A percentile compares a stretch with the other conserved stretches of the same genome.
Conservation (phyloP, 1,140 invertebrate species). For the Musca vetustissima region DNA sequence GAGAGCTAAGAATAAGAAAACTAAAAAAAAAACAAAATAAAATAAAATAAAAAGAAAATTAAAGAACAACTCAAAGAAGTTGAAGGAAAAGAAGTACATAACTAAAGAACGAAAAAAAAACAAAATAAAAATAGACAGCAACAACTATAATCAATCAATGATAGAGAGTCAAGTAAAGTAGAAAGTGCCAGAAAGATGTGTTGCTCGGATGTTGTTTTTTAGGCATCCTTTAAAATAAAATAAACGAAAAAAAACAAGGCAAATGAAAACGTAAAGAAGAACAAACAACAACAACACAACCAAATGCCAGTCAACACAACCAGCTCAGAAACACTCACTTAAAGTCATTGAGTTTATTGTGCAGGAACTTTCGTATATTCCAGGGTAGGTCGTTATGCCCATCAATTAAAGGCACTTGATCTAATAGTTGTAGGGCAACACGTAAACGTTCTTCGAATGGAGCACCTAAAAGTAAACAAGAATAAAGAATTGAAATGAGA, state of each 20-base stretch:
- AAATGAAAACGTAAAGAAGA: too few species aligned
- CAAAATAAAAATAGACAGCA: not conserved
- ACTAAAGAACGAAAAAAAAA: too few species aligned
- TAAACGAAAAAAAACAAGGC: too few species aligned
- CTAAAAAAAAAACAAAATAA: too few species aligned
- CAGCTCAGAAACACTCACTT: slow-evolving; percentile 59
- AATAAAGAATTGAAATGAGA: not conserved
- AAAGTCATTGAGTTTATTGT: slow-evolving; percentile 82
- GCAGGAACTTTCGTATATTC: slow-evolving; percentile 84
- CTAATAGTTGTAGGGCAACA: slow-evolving; percentile 63
- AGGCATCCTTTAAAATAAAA: too few species aligned
- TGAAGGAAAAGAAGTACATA: too few species aligned
- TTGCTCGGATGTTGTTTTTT: too few species aligned
- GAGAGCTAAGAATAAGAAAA: not conserved
- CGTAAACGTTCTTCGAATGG: slow-evolving; percentile 66
- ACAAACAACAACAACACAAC: not conserved
- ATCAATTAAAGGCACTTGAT: slow-evolving; percentile 68
- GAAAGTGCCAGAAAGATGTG: too few species aligned
- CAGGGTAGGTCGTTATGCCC: slow-evolving; percentile 91
- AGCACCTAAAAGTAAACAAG: slow-evolving; percentile 51
- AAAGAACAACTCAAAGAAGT: too few species aligned
- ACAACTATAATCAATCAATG: slow-evolving; percentile 15
- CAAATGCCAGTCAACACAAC: slow-evolving; percentile 26
- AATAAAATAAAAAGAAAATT: too few species aligned
- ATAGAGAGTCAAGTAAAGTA: too few species aligned